A percentile compares a stretch with the other conserved stretches of the same genome.
Evolutionary conservation across 2,888 invertebrate species (phyloP).

Genomic region (Synergus umbraculus): DNA sequence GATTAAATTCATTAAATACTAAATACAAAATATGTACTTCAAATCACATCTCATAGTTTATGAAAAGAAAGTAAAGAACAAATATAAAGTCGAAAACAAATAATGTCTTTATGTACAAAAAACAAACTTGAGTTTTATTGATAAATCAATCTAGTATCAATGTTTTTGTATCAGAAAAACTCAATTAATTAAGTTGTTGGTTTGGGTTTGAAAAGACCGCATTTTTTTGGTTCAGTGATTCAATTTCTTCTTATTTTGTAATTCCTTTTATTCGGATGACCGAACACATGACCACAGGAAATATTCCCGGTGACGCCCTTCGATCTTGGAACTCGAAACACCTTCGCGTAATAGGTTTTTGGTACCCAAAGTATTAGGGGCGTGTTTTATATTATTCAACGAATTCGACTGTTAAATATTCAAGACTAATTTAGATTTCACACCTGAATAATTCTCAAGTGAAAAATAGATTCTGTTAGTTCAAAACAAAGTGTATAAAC

Average conservation of each 20-base stretch:
- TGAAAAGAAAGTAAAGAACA: too few species aligned
- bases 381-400: constrained; percentile 16
- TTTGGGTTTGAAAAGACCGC: not conserved
- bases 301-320: constrained; percentile 37
- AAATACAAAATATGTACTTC: not conserved
- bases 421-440: not conserved
- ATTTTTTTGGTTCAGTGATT: constrained; percentile 7
- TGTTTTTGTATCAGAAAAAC: not conserved
- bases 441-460: not conserved
- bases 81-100: too few species aligned
- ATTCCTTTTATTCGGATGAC: not conserved
- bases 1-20: not conserved
- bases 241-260: not conserved
- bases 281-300: not conserved
- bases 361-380: constrained; percentile 5
- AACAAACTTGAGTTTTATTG: too few species aligned
- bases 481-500: too few species aligned
- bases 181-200: not conserved
- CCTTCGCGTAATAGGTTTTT: constrained; percentile 30
- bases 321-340: constrained; percentile 31
- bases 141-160: not conserved
- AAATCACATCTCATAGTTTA: not conserved
- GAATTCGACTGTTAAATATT: constrained; percentile 17
- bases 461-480: not conserved
- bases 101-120: too few species aligned